phyloP scores from a whole-genome alignment of 1,140 invertebrate genomes.

The Drosophila nigromelanica region DNA sequence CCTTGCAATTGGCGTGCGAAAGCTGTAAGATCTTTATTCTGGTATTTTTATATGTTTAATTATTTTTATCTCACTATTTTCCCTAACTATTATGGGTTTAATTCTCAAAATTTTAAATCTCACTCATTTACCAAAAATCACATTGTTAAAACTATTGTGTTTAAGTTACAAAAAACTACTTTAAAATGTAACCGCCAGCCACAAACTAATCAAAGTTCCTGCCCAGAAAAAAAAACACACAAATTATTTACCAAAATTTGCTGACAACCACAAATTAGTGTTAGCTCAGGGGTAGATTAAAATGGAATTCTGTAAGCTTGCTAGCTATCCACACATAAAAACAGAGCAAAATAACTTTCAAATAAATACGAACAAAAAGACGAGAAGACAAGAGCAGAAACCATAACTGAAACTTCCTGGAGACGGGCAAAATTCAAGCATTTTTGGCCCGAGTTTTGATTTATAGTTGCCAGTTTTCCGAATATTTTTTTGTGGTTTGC shows the following conservation, averaged over 20 bases:
- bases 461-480: slow-evolving; percentile 42
- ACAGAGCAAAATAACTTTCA: neutral
- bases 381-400: slow-evolving; percentile 7
- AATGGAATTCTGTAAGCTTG: slow-evolving; percentile 37
- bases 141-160: neutral
- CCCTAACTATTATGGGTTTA: no score
- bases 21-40: no score
- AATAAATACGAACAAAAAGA: slow-evolving; percentile 13
- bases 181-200: slow-evolving; percentile 9
- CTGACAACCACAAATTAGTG: slow-evolving; percentile 66
- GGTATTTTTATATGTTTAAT: no score
- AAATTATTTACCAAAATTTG: slow-evolving; percentile 55
- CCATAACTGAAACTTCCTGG: slow-evolving; percentile 21
- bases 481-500: slow-evolving; percentile 1
- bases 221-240: neutral
- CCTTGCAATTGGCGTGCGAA: no score
- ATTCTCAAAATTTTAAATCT: no score
- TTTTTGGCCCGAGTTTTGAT: slow-evolving; percentile 60
- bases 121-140: no score
- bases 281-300: slow-evolving; percentile 60
- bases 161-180: no score
- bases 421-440: slow-evolving; percentile 40
- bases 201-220: slow-evolving; percentile 38
- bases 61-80: no score
- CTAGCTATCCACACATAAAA: neutral